Evolutionary conservation across 2,888 invertebrate genomes (phyloP).

Genomic region (Hirtodrosophila trivittata): DNA sequence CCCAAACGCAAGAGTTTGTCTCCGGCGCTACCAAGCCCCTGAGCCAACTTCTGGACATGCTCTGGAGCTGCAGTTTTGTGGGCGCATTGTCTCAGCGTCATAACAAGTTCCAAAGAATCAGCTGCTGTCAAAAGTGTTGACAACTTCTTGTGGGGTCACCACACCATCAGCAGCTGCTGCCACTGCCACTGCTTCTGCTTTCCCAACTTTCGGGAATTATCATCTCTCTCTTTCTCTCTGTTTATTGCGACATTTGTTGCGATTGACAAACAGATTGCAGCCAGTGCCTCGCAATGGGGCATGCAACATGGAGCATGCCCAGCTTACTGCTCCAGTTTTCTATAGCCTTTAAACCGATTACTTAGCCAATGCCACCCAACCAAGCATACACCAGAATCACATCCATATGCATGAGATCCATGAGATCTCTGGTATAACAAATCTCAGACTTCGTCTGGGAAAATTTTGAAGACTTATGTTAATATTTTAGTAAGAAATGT

Average conservation of each 20-base stretch:
- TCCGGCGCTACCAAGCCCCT: constrained; percentile 53
- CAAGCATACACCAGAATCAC: constrained; percentile 6
- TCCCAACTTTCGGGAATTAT: constrained; percentile 54
- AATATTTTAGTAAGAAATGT: too few relatives aligned
- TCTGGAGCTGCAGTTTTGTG: constrained; percentile 33
- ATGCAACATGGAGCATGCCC: constrained; percentile 20
- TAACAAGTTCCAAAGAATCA: constrained; percentile 69
- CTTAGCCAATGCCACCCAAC: constrained; percentile 19
- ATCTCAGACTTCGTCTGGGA: constrained; percentile 1
- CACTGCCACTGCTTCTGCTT: constrained; percentile 17
- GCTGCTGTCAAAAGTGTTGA: constrained; percentile 61
- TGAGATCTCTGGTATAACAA: too few relatives aligned
- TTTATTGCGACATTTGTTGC: not conserved
- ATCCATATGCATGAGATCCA: constrained; percentile 8
- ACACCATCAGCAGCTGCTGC: constrained; percentile 35
- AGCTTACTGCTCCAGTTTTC: constrained; percentile 52
- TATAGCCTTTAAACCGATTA: constrained; percentile 58
- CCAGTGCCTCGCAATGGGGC: not conserved
- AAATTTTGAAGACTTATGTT: too few relatives aligned
- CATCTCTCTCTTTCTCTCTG: constrained; percentile 26
- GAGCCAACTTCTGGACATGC: constrained; percentile 6
- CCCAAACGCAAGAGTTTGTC: constrained; percentile 26
- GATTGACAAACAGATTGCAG: not conserved
- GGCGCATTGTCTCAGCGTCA: constrained; percentile 41
- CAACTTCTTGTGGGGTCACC: constrained; percentile 70